Evolutionary conservation across 2,888 invertebrate genomes (phyloP).

Genomic region (Stenchaetothrips biformis): DNA sequence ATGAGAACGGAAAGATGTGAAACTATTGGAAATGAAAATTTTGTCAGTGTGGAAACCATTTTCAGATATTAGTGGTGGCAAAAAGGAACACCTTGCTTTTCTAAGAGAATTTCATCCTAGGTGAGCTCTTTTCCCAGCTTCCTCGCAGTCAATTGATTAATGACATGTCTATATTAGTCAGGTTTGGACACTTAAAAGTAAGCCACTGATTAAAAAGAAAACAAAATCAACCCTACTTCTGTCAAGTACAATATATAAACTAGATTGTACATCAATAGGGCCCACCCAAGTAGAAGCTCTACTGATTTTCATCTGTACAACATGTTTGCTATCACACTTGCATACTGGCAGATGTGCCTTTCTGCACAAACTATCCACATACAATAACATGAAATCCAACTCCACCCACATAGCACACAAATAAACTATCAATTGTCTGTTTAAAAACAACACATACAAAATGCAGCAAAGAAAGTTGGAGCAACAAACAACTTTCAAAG

Average conservation of each 20-base stretch:
- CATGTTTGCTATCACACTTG: slow-evolving; percentile 1
- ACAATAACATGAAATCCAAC: not conserved
- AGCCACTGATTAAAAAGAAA: not conserved
- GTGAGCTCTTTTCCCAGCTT: not conserved
- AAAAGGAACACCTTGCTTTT: no score
- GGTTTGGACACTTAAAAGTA: not conserved
- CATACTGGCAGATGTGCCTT: not conserved
- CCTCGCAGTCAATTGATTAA: not conserved
- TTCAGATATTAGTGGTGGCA: no score
- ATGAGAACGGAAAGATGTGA: not conserved
- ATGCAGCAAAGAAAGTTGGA: not conserved
- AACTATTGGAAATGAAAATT: no score
- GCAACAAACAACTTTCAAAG: not conserved
- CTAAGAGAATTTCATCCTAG: not conserved
- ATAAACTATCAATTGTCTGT: not conserved
- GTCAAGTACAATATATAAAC: not conserved
- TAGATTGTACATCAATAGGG: not conserved
- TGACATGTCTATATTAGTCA: not conserved
- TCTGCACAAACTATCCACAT: no score
- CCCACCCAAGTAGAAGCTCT: not conserved
- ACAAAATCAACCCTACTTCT: not conserved
- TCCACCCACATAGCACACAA: not conserved
- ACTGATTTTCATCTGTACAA: not conserved
- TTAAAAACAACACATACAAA: not conserved
- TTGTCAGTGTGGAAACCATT: no score